Conservation (phyloP, 64 coral and sea anemone genomes). For the Stichodactyla mertensii region DNA sequence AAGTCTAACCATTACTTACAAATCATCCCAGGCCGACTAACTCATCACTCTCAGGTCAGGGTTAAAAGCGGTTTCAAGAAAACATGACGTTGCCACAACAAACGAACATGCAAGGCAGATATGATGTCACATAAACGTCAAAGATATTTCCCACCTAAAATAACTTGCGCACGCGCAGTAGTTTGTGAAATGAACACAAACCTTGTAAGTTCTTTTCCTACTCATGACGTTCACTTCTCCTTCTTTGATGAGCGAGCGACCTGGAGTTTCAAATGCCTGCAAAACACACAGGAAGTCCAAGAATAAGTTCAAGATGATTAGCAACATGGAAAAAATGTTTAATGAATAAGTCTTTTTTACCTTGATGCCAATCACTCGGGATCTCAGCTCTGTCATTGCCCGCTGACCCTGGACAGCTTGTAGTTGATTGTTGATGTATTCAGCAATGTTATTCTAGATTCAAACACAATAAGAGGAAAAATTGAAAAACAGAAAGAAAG, state of each 20-base stretch:
- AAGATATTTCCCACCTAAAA: no score
- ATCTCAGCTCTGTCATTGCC: constrained; percentile 81
- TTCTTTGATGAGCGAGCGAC: constrained; percentile 75
- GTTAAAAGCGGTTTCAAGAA: no score
- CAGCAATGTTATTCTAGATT: constrained; percentile 58
- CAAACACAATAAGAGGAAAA: neutral
- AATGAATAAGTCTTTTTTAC: constrained; percentile 10
- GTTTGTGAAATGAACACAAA: constrained; percentile 6
- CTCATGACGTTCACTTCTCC: constrained; percentile 74
- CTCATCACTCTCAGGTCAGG: no score
- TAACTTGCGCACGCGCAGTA: no score
- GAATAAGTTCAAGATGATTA: neutral
- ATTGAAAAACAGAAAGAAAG: neutral
- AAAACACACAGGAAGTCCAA: neutral
- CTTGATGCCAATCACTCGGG: constrained; percentile 74
- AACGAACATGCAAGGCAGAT: no score
- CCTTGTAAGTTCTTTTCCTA: constrained; percentile 59
- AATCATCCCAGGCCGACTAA: no score
- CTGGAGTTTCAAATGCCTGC: constrained; percentile 74
- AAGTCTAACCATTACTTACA: no score
- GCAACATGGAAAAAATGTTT: no score
- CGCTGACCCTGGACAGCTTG: constrained; percentile 76
- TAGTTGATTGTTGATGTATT: constrained; percentile 85
- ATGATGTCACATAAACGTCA: no score
- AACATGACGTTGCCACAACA: no score